These are phyloP conservation scores for Dascillus cervinus DNA, from an alignment of 2,888 invertebrate genomes.

Conservation along the genomic window DNA sequence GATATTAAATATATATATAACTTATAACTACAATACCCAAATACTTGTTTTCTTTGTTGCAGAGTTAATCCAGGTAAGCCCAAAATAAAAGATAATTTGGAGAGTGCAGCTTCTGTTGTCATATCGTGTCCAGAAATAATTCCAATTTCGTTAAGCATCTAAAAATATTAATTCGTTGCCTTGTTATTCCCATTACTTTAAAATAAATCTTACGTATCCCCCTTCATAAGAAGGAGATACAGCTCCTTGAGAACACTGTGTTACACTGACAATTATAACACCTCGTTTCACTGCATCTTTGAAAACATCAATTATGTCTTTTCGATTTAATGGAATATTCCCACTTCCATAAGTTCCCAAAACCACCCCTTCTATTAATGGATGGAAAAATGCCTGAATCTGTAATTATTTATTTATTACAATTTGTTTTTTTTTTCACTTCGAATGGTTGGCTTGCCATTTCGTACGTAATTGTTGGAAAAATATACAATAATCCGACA, in stretches of 20 bases:
- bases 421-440: too few relatives aligned
- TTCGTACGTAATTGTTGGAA: conserved; percentile 81
- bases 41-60: conserved; percentile 58
- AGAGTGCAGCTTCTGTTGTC: conserved; percentile 91
- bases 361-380: conserved; percentile 72
- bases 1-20: too few relatives aligned
- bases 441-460: conserved; percentile 48
- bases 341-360: conserved; percentile 91
- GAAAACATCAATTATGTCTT: conserved; percentile 70
- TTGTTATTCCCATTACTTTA: not conserved
- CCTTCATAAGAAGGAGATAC: conserved; percentile 77
- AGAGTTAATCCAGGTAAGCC: conserved; percentile 64
- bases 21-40: too few relatives aligned
- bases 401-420: too few relatives aligned
- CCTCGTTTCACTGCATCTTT: conserved; percentile 64
- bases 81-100: conserved; percentile 84
- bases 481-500: conserved; percentile 79
- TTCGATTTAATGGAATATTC: conserved; percentile 78
- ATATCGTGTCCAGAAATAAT: conserved; percentile 77
- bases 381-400: conserved; percentile 61
- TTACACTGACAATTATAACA: conserved; percentile 83
- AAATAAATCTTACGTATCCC: conserved; percentile 56
- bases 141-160: conserved; percentile 58
- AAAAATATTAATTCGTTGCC: conserved; percentile 9
- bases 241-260: conserved; percentile 79